These are phyloP conservation scores for Onthophagus sagittarius DNA, from an alignment of 2,888 invertebrate species.

Conservation along the genomic window DNA sequence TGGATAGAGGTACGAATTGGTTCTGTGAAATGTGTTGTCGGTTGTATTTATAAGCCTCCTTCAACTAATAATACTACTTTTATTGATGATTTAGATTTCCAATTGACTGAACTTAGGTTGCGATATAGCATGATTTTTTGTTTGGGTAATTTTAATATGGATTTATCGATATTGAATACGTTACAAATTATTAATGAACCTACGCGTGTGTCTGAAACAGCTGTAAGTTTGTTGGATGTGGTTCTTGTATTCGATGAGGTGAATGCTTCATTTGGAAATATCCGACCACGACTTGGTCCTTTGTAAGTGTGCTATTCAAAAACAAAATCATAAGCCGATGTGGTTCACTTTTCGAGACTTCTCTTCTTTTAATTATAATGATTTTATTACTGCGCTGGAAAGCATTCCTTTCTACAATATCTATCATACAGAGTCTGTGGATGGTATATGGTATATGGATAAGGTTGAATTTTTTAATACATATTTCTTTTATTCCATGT, in stretches of 20 bases:
- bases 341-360: too few species aligned
- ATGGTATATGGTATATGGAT: too few species aligned
- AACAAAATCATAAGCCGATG: too few species aligned
- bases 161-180: not conserved
- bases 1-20: not conserved
- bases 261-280: not conserved
- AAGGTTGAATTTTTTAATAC: not conserved
- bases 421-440: not conserved
- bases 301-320: too few species aligned
- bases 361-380: too few species aligned
- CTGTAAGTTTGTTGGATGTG: not conserved
- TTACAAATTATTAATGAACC: not conserved
- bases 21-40: not conserved
- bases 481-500: not conserved
- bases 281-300: not conserved
- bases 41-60: conserved; percentile 6
- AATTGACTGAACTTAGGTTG: not conserved
- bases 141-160: conserved; percentile 10
- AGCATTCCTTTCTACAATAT: not conserved
- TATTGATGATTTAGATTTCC: conserved; percentile 1
- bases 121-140: not conserved
- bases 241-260: not conserved
- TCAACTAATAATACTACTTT: not conserved
- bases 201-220: not conserved
- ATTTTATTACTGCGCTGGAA: not conserved